These are phyloP conservation scores for Natator depressus DNA, from an alignment of 2,113 vertebrate genomes.

Conservation along the genomic window DNA sequence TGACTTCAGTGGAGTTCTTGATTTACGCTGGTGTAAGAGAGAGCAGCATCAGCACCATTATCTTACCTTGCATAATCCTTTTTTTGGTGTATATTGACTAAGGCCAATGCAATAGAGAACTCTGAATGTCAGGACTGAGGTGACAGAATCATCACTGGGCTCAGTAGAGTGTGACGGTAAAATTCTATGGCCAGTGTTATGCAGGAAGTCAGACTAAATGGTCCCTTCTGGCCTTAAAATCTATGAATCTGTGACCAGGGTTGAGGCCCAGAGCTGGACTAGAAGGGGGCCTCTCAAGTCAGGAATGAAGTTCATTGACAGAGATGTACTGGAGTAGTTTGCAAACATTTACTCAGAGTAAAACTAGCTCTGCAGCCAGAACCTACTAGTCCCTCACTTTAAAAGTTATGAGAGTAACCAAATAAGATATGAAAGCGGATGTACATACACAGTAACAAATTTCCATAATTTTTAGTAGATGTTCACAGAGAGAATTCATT, in stretches of 20 bases:
- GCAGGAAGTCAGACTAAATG: not conserved
- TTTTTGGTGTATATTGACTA: not conserved
- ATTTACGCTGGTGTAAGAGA: not conserved
- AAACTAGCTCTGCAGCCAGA: not conserved
- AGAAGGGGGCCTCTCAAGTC: not conserved
- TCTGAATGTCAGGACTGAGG: not conserved
- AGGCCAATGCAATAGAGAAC: not conserved
- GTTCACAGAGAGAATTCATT: not conserved
- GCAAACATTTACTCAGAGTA: not conserved
- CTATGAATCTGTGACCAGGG: not conserved
- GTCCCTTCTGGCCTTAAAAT: not conserved
- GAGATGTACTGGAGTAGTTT: not conserved
- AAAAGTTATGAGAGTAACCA: not conserved
- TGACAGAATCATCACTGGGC: not conserved
- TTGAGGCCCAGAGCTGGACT: not conserved
- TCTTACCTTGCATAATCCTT: not conserved
- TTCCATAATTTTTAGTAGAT: not conserved
- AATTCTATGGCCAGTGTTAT: not conserved
- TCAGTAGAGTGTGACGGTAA: not conserved
- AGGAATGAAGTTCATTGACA: not conserved
- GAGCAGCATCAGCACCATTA: not conserved
- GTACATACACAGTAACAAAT: not conserved
- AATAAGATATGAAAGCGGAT: not conserved
- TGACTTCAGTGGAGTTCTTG: not conserved
- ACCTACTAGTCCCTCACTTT: not conserved